Evolutionary conservation across 2,797 vertebrate species (phyloP), one percentile per base, ranked within the genome.

Genomic region (Tenualosa ilisha): DNA sequence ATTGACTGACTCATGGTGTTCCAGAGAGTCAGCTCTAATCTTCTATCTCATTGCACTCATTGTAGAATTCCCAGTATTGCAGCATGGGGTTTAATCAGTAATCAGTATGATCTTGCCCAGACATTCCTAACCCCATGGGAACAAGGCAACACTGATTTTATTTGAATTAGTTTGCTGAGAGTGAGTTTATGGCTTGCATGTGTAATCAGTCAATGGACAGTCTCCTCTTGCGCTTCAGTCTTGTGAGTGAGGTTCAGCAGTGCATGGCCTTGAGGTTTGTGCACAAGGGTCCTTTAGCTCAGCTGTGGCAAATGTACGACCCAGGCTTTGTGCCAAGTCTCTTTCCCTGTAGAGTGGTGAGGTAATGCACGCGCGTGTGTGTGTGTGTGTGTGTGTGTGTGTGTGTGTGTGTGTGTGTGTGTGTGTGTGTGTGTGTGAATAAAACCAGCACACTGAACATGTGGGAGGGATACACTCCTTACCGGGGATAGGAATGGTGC

Each of bases 361-460:
- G 59, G 59, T 61, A n/a, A 61, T 43, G 31, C 37, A 8, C 31
- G 43, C 68, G 46, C 51, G 82, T 31, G n/a, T 51, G 54, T 51
- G 83, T 8, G 46, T 13, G 61, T 6, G 24, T 9, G 37, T 54
- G 61, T 83, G 11, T 83, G 63, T 83, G 88, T 88, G 90, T 88
- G 89, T 85, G 85, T 87, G 86, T 89, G 91, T 86, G 90, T 91
- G 90, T 89, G 88, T 15, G 68, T 43, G 68, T 75, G 68, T 75
- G 37, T 75, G 68, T 43, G 68, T 75, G 37, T 72, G 63, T 40
- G 65, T 17, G 12, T 40, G 65, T 72, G 65, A 15, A 3, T 72
- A 2, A 31, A 31, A 15, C 11, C 56, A 59, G 56, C 20, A 3
- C 22, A n/a, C 56, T 61, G 56, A 61, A 63, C 59, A 24, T 43